Evolutionary conservation across 2,113 vertebrate species (phyloP), one percentile per base, ranked within the genome.

Genomic region (Aphyosemion australe): DNA sequence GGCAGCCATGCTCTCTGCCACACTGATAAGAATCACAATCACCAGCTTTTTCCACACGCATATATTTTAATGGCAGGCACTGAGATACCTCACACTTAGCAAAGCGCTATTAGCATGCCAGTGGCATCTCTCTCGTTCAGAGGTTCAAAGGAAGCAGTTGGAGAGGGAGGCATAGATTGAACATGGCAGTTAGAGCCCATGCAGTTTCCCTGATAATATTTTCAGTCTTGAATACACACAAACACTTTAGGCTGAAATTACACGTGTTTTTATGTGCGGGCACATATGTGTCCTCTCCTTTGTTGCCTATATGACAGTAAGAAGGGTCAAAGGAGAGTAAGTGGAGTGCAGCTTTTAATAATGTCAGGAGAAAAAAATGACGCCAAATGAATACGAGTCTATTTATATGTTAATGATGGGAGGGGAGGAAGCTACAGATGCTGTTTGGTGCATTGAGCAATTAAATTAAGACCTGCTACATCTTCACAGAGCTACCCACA

Each of bases 1-100:
- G 78, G 82, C 76, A 64, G 70, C 77, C 63, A 47, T 80, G 71
- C 84, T 79, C 88, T 89, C 78, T 84, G 72, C 81, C 82, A 74
- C 80, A 52, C 83, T 60, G 90, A 90, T 90, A 91, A 80, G 80
- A 90, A 92, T 93, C 91, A 85, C 90, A 90, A 92, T 91, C 85
- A 85, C 80, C 75, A 78, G 83, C 77, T 85, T 78, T 13, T 91
- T 89, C 88, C 80, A 63, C 65, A n/a, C 47, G 75, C 87, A 83
- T 88, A 90, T 71, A 92, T 88, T 87, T 90, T 82, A 88, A 82
- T 74, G 76, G 79, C 84, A 82, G 82, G 65, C 65, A 31, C 78
- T 53, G 66, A 53, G 84, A 87, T 84, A 86, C 86, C 69, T 83
- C 51, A 48, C 65, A 79, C 69, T 61, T 82, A 64, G 62, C 68